Evolutionary conservation across 2,797 vertebrate genomes (phyloP).

Genomic region (Xyrichtys novacula): DNA sequence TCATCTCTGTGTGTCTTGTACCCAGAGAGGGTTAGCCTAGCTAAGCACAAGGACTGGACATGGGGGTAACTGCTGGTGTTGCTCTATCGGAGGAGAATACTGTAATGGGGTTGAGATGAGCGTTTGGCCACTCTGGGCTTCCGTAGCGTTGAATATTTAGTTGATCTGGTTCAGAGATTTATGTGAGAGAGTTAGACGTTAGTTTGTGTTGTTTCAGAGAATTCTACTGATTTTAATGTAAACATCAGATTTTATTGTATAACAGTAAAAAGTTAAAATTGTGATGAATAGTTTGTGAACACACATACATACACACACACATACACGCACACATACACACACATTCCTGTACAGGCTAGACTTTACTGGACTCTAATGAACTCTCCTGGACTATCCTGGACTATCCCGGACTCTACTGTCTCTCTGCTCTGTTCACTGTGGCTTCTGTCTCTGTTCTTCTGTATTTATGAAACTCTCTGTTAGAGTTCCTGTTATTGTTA

Average conservation of each 20-base stretch:
- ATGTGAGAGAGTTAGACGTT: constrained; percentile 36
- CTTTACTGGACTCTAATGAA: not conserved
- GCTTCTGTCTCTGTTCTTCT: constrained; percentile 52
- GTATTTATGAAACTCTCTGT: constrained; percentile 56
- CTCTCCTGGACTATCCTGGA: not conserved
- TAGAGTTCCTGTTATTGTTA: constrained; percentile 52
- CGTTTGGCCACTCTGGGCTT: constrained; percentile 38
- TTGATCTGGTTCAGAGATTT: constrained; percentile 9
- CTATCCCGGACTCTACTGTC: not conserved
- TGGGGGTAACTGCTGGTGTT: constrained; percentile 23
- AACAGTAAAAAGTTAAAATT: constrained; percentile 51
- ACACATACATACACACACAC: constrained; percentile 15
- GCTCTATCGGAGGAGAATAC: constrained; percentile 1
- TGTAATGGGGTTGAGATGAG: constrained; percentile 3
- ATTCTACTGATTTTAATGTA: constrained; percentile 60
- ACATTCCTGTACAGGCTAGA: constrained; percentile 6
- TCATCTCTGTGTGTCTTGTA: not conserved
- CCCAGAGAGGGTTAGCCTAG: constrained; percentile 29
- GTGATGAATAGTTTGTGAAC: constrained; percentile 63
- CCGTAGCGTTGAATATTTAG: constrained; percentile 31
- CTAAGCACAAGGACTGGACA: constrained; percentile 47
- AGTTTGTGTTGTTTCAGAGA: constrained; percentile 67
- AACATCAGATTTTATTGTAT: constrained; percentile 68
- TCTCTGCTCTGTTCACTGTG: constrained; percentile 48
- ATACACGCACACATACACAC: constrained; percentile 1